Percentiles rank a stretch among this genome's conserved stretches.
phyloP scores from a whole-genome alignment of 2,797 vertebrate genomes.

The Sebastes flavidus region DNA sequence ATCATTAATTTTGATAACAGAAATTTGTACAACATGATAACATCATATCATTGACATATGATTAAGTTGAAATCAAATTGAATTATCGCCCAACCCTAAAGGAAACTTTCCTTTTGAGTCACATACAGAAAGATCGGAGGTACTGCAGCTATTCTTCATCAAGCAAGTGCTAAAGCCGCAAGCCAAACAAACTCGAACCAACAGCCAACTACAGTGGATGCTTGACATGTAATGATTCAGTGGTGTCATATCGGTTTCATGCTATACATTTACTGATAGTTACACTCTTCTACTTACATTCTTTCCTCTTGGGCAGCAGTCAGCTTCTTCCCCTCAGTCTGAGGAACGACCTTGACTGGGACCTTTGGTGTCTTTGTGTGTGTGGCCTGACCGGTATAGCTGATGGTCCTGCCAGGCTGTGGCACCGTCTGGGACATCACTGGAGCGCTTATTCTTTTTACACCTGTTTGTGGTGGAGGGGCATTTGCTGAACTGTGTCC shows the following conservation, averaged over 20 bases:
- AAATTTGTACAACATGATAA: no score
- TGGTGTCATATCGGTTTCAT: not conserved
- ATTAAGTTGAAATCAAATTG: not conserved
- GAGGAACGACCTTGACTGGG: slow-evolving; percentile 27
- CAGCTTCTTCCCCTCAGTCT: slow-evolving; percentile 55
- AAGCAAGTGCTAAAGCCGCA: not conserved
- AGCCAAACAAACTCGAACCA: not conserved
- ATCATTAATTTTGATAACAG: no score
- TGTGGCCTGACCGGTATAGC: not conserved
- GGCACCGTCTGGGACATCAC: slow-evolving; percentile 41
- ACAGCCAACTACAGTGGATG: not conserved
- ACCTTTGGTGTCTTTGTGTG: slow-evolving; percentile 45
- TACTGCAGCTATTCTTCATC: not conserved
- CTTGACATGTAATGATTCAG: not conserved
- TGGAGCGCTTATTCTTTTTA: not conserved
- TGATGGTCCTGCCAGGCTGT: slow-evolving; percentile 27
- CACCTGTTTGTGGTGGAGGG: not conserved
- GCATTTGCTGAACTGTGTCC: not conserved
- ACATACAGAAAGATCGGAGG: not conserved
- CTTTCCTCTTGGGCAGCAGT: slow-evolving; percentile 79
- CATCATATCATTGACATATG: not conserved
- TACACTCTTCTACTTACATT: slow-evolving; percentile 70
- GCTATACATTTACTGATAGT: not conserved
- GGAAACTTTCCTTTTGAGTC: not conserved
- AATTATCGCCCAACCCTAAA: not conserved